Percentiles rank a stretch among this genome's conserved stretches.
Conservation (phyloP, 2,113 vertebrate genomes). For the Campylomormyrus tamandua region DNA sequence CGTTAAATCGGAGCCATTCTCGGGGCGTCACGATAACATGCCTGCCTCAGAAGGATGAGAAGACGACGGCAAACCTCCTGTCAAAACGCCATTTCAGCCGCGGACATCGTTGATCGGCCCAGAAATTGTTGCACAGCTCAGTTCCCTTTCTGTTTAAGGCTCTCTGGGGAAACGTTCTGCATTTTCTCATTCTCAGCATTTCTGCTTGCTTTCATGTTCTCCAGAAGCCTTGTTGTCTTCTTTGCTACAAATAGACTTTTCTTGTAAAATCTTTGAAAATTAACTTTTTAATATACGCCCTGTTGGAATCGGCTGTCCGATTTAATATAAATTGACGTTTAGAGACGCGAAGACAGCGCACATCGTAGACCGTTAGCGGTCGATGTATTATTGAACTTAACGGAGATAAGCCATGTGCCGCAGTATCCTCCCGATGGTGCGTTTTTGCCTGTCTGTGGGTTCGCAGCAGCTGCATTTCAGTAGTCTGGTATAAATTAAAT, state of each 20-base stretch:
- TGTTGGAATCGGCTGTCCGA: not conserved
- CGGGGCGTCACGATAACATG: not conserved
- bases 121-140: not conserved
- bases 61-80: not conserved
- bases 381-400: constrained; percentile 16
- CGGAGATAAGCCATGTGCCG: constrained; percentile 9
- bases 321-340: not conserved
- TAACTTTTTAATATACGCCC: not conserved
- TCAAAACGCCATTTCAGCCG: not conserved
- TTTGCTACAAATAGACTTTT: not conserved
- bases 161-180: not conserved
- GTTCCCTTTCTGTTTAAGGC: not conserved
- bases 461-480: not conserved
- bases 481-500: not conserved
- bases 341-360: not conserved
- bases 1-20: constrained; percentile 2
- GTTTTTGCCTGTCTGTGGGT: not conserved
- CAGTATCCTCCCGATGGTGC: constrained; percentile 23
- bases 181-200: not conserved
- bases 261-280: not conserved
- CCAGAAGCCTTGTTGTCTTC: not conserved
- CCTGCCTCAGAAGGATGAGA: not conserved
- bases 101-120: not conserved
- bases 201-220: not conserved
- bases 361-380: not conserved